Conservation (phyloP, 2,888 invertebrate genomes). For the Dioctria rufipes region DNA sequence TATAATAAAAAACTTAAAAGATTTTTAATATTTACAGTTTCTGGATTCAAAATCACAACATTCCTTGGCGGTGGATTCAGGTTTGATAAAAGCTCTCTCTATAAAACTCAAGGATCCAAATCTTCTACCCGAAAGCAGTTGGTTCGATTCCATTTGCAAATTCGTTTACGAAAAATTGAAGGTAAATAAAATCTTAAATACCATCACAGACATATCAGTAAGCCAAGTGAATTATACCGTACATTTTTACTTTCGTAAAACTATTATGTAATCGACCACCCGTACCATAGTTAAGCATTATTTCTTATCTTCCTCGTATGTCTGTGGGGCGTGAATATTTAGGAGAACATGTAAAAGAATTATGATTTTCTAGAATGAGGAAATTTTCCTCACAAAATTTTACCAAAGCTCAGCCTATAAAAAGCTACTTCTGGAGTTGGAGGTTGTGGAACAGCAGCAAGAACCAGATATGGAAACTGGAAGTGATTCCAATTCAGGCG, state of each 20-base stretch:
- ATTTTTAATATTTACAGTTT: constrained; percentile 53
- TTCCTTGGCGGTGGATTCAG: constrained; percentile 60
- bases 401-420: constrained; percentile 61
- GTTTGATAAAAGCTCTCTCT: constrained; percentile 60
- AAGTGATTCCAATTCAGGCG: constrained; percentile 61
- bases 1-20: background rate
- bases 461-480: constrained; percentile 58
- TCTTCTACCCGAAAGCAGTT: constrained; percentile 58
- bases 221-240: no score
- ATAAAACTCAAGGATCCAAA: constrained; percentile 60
- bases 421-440: constrained; percentile 61
- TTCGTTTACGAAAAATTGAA: constrained; percentile 62
- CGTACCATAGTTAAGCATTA: no score
- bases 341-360: background rate
- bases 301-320: no score
- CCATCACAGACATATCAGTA: no score
- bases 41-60: constrained; percentile 59
- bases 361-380: constrained; percentile 59
- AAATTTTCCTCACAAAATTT: constrained; percentile 62
- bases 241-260: no score
- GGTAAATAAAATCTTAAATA: constrained; percentile 39
- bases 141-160: constrained; percentile 63
- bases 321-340: background rate
- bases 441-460: constrained; percentile 56
- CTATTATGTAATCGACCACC: no score